Conservation (phyloP, 2,113 vertebrate genomes). For the Nycticryphes semicollaris region DNA sequence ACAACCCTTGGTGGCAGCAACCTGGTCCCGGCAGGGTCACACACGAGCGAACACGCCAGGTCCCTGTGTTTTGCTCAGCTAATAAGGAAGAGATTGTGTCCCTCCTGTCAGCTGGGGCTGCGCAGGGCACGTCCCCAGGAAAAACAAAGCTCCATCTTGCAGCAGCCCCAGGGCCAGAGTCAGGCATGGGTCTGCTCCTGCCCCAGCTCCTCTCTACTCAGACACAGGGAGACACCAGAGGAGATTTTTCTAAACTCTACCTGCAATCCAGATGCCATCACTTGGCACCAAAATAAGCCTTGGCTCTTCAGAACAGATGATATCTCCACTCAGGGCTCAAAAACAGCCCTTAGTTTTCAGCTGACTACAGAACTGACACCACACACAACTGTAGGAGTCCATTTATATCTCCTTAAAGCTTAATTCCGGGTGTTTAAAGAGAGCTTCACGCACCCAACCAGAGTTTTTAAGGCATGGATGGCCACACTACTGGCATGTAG, state of each 20-base stretch:
- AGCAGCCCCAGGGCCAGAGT: background rate
- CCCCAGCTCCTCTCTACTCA: background rate
- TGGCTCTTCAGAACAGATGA: background rate
- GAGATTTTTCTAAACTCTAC: background rate
- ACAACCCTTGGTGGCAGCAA: background rate
- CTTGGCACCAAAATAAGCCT: background rate
- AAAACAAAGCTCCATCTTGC: conserved; percentile 8
- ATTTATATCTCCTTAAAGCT: background rate
- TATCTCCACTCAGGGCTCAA: background rate
- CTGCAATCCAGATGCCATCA: background rate
- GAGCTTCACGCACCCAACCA: accelerated
- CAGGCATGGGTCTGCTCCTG: background rate
- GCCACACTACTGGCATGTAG: accelerated
- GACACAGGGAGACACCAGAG: background rate
- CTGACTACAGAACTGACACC: background rate
- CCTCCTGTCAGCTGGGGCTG: background rate
- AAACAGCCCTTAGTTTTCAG: background rate
- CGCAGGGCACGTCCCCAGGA: background rate
- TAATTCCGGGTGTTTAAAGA: background rate
- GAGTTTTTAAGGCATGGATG: background rate
- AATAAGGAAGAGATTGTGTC: background rate
- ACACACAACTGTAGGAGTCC: background rate
- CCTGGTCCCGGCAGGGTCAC: background rate
- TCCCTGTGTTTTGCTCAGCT: background rate
- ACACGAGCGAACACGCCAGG: background rate